Percentiles rank a stretch among this genome's conserved stretches.
These are phyloP conservation scores for Eupeodes corollae DNA, from an alignment of 1,140 invertebrate genomes.

Conservation along the genomic window DNA sequence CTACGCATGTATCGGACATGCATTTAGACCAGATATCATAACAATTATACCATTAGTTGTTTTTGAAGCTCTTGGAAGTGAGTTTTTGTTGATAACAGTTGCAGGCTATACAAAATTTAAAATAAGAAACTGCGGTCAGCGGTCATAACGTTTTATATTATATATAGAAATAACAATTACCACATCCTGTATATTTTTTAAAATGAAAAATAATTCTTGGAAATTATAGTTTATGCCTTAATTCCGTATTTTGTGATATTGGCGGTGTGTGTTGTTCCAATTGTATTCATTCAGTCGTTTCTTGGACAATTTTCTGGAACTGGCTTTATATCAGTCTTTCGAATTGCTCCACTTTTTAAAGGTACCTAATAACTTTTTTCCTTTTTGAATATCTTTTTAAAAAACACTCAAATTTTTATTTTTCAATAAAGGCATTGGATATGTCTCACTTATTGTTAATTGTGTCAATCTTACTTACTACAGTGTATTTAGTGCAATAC, in stretches of 20 bases:
- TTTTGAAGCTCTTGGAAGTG: too few relatives aligned
- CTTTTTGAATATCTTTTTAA: not conserved
- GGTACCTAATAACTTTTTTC: not conserved
- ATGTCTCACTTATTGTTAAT: not conserved
- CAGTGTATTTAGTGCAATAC: not conserved
- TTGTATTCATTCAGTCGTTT: not conserved
- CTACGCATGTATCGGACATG: not conserved
- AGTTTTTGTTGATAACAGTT: too few relatives aligned
- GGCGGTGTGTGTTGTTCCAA: not conserved
- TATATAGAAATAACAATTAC: too few relatives aligned
- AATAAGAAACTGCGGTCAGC: too few relatives aligned
- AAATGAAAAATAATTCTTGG: too few relatives aligned
- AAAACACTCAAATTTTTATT: not conserved
- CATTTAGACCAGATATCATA: not conserved
- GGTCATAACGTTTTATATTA: too few relatives aligned
- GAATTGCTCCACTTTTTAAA: not conserved
- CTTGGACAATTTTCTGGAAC: not conserved
- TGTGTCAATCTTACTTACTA: not conserved
- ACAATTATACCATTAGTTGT: not conserved
- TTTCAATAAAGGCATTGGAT: not conserved
- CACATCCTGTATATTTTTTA: too few relatives aligned
- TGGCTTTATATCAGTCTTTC: not conserved
- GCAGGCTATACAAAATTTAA: too few relatives aligned
- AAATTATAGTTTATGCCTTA: constrained; percentile 4
- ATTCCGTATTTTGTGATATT: not conserved